A percentile compares a stretch with the other conserved stretches of the same genome.
These are phyloP conservation scores for Mandrillus leucophaeus DNA, from an alignment of 2,113 vertebrate species.

Conservation along the genomic window DNA sequence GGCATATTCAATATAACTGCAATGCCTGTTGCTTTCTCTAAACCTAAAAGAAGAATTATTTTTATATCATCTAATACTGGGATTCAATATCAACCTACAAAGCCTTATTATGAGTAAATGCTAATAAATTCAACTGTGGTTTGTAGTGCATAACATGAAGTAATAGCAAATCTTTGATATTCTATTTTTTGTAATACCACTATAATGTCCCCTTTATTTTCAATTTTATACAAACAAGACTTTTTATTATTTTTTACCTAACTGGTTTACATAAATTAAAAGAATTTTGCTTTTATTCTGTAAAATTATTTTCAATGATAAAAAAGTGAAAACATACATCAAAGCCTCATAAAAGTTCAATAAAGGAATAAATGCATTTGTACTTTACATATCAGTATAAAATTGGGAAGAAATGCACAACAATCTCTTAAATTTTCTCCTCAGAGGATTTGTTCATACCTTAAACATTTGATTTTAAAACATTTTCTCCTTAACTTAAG, in stretches of 20 bases:
- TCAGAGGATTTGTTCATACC: neutral
- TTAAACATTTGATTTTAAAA: constrained; percentile 45
- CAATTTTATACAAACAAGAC: neutral
- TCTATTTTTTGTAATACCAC: constrained; percentile 28
- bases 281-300: constrained; percentile 19
- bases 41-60: neutral
- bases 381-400: constrained; percentile 46
- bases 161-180: neutral
- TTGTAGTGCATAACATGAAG: neutral
- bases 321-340: constrained; percentile 58
- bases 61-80: neutral
- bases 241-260: constrained; percentile 40
- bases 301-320: neutral
- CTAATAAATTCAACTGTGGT: neutral
- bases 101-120: neutral
- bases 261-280: constrained; percentile 46
- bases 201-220: constrained; percentile 40
- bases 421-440: constrained; percentile 24
- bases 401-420: constrained; percentile 36
- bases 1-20: neutral
- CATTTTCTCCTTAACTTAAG: neutral
- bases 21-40: neutral
- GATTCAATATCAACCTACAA: neutral
- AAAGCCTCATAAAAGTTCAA: constrained; percentile 57
- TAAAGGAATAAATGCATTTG: constrained; percentile 4